phyloP scores from a whole-genome alignment of 2,797 vertebrate genomes.

The Aeoliscus strigatus region DNA sequence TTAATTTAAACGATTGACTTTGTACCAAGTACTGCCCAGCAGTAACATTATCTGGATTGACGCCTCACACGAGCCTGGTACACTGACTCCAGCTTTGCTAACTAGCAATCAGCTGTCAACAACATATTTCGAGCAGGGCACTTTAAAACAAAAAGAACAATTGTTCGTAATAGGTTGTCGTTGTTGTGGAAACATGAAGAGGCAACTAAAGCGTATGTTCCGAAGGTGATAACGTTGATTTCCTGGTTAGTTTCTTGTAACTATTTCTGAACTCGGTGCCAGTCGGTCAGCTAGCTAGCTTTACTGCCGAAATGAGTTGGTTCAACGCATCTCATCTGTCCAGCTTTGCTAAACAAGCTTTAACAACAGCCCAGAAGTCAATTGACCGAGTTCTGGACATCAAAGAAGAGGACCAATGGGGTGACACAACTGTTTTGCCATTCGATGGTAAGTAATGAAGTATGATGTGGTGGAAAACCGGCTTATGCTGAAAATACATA shows the following conservation, averaged over 20 bases:
- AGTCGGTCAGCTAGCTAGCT: constrained; percentile 14
- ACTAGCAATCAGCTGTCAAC: constrained; percentile 17
- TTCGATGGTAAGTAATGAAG: constrained; percentile 75
- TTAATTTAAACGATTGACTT: neutral
- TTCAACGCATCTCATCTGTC: constrained; percentile 96
- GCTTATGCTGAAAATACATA: too few species aligned
- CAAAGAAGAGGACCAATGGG: constrained; percentile 90
- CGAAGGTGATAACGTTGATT: constrained; percentile 5
- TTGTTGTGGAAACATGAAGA: constrained; percentile 12
- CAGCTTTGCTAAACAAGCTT: constrained; percentile 96
- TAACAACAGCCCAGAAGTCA: constrained; percentile 95
- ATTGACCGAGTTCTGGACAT: constrained; percentile 98
- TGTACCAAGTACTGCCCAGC: neutral
- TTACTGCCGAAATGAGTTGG: constrained; percentile 84
- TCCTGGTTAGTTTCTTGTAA: neutral
- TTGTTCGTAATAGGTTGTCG: neutral
- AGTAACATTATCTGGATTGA: constrained; percentile 18
- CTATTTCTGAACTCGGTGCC: constrained; percentile 7
- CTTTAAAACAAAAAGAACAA: neutral
- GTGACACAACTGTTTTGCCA: constrained; percentile 73
- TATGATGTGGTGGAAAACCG: neutral
- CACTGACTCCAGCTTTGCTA: constrained; percentile 18
- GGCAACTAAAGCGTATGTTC: neutral
- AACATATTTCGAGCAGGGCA: too few species aligned
- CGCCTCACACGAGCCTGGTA: constrained; percentile 6